Base-by-base conservation (phyloP, 1,140 invertebrate genomes). In the Drosophila varians region DNA sequence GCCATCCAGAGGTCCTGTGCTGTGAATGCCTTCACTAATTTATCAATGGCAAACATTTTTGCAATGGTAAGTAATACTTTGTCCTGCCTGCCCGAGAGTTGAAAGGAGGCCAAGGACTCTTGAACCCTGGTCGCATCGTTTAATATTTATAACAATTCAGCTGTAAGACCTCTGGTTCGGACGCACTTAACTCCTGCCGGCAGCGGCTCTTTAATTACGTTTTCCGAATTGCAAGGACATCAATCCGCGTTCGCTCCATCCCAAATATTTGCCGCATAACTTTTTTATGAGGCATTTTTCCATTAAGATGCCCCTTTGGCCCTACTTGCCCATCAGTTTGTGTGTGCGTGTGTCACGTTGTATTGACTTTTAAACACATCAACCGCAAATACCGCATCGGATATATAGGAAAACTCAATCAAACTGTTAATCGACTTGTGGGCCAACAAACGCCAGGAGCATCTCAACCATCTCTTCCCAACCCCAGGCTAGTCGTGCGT, bases 401-500 rank as follows among this genome's bases (percentile, higher is more conserved):
- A 55, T 69, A 73, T 77, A 34, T 77, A 51, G 74, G 57, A 82
- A 76, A 82, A 82, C 78, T 82, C 77, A 82, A 82, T 82, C 77
- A 83, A 82, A 82, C 74, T 74, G 78, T 83, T 82, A 82, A 82
- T 82, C 77, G 77, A 82, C 77, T 83, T 77, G 73, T 52, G 66
- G 23, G 51, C 48, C 45, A 11, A 14, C 46, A 31, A 38, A 38
- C 28, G 28, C 18, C 61, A 62, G 56, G 23, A 40, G 18, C 19
- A 45, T n/a, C 6, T 45, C 16, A 23, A 6, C 23, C 14, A 14
- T 28, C 54, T 19, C 8, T 1, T 34, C 25, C 1, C 14, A 7
- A 0, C 28, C 28, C 9, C 28, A 26, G 9, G 26, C 34, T 18
- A 43, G 16, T 34, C 69, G 60, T 74, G 69, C 47, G 60, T 61